Evolutionary conservation across 2,888 invertebrate species (phyloP), one percentile per base, ranked within the genome.

Genomic region (Xylocampa areola): DNA sequence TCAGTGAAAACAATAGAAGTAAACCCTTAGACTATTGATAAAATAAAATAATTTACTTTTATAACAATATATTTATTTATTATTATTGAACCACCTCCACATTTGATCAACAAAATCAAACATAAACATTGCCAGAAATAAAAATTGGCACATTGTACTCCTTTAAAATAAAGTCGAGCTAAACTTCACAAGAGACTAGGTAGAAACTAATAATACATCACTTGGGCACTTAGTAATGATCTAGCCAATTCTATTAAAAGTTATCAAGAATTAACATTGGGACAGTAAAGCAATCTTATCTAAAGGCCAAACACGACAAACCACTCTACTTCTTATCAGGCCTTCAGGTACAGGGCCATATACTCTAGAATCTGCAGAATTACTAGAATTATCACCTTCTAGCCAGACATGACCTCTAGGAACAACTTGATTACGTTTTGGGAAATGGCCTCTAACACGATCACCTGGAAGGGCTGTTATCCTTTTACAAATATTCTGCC

Each of bases 321-420:
- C 79, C 10, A 97, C 98, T 81, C 97, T 95, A 79, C 98, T 97
- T 68, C 96, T 94, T 48, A 98, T 95, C 6, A 99, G 91, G 2
- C 97, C 98, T 80, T 96, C 95, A 0, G 98, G 98, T 14, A 99
- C 96, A 4, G 98, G 96, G 0, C 98, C 99, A 89, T 97, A 98
- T 5, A 94, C 92, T 71, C 98, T 95, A 1, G 98, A 98, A 90
- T 99, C 99, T 0, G 96, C 95, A 6, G 98, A 98, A 89, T 98
- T 97, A 47, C 86, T 87, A 8, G 94, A 94, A 87, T 99, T 99
- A 83, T 99, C 98, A 13, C 99, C 98, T 91, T 98, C 97, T 57
- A 98, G 89, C 98, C 98, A 98, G 0, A 98, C 96, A 88, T 98
- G 97, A 1, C 98, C 98, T 73, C 94, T 92, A 0, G 98, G 98